Percentiles rank a stretch among this genome's conserved stretches.
phyloP scores from a whole-genome alignment of 2,113 vertebrate genomes.

The Hypomesus transpacificus region DNA sequence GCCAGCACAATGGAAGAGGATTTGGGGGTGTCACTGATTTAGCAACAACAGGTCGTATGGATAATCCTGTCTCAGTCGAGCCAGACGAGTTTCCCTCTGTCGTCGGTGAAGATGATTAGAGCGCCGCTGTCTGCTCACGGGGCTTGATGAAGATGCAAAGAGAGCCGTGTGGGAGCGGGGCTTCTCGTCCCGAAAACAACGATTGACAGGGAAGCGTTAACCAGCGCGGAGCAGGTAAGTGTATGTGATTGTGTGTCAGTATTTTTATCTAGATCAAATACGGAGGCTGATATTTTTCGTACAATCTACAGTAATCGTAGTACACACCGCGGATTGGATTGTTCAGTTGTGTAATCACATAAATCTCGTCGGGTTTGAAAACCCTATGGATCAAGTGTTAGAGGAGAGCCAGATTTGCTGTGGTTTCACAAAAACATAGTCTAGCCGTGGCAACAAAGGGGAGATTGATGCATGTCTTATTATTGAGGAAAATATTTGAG shows the following conservation, averaged over 20 bases:
- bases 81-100: conserved; percentile 22
- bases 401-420: conserved; percentile 12
- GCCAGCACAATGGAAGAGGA: conserved; percentile 58
- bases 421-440: conserved; percentile 33
- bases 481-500: neutral
- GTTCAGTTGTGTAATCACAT: conserved; percentile 36
- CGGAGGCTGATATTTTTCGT: conserved; percentile 4
- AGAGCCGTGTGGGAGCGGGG: conserved; percentile 38
- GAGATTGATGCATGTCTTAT: conserved; percentile 20
- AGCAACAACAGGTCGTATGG: conserved; percentile 62
- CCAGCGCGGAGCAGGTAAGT: conserved; percentile 65
- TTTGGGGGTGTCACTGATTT: conserved; percentile 52
- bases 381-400: conserved; percentile 10
- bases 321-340: neutral
- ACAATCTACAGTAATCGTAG: neutral
- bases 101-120: conserved; percentile 39
- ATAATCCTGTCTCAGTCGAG: conserved; percentile 45
- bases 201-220: conserved; percentile 31
- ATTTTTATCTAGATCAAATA: neutral
- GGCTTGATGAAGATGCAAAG: conserved; percentile 49
- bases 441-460: conserved; percentile 19
- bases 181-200: conserved; percentile 44
- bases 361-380: conserved; percentile 16
- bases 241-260: conserved; percentile 5
- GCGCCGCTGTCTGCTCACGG: conserved; percentile 38